Evolutionary conservation across 1,140 invertebrate species (phyloP).

Genomic region (Aphidius gifuensis): DNA sequence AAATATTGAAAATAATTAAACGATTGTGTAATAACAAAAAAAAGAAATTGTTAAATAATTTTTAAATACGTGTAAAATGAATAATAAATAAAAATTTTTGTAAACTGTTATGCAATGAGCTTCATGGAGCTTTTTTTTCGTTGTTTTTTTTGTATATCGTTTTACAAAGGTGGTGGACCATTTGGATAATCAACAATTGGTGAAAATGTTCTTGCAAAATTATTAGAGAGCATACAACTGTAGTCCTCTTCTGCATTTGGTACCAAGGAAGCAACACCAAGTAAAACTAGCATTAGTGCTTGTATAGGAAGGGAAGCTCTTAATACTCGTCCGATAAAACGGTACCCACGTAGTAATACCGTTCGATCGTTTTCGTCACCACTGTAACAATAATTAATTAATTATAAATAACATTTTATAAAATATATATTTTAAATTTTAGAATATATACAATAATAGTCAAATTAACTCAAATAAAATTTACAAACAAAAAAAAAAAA

Average conservation of each 20-base stretch:
- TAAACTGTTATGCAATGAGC: too few species aligned
- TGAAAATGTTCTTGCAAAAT: slow-evolving; percentile 74
- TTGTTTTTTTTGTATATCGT: too few species aligned
- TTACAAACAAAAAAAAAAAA: slow-evolving; percentile 32
- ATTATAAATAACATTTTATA: background rate
- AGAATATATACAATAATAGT: too few species aligned
- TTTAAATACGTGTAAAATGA: too few species aligned
- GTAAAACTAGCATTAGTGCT: slow-evolving; percentile 80
- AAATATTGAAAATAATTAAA: too few species aligned
- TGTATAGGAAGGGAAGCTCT: slow-evolving; percentile 88
- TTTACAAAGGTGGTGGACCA: slow-evolving; percentile 83
- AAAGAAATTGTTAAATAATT: too few species aligned
- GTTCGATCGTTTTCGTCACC: slow-evolving; percentile 56
- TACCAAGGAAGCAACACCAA: slow-evolving; percentile 83
- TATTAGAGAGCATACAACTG: slow-evolving; percentile 79
- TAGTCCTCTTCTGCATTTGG: slow-evolving; percentile 83
- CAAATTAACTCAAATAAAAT: background rate
- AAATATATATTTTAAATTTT: slow-evolving; percentile 1
- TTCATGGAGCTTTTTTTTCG: too few species aligned
- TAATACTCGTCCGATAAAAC: slow-evolving; percentile 82
- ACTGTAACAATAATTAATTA: slow-evolving; percentile 45
- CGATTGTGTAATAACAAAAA: too few species aligned
- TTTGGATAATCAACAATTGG: slow-evolving; percentile 84
- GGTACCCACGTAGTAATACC: slow-evolving; percentile 69
- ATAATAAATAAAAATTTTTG: too few species aligned